Base-by-base conservation (phyloP, 2,888 invertebrate genomes). In the Myopa tessellatipennis region DNA sequence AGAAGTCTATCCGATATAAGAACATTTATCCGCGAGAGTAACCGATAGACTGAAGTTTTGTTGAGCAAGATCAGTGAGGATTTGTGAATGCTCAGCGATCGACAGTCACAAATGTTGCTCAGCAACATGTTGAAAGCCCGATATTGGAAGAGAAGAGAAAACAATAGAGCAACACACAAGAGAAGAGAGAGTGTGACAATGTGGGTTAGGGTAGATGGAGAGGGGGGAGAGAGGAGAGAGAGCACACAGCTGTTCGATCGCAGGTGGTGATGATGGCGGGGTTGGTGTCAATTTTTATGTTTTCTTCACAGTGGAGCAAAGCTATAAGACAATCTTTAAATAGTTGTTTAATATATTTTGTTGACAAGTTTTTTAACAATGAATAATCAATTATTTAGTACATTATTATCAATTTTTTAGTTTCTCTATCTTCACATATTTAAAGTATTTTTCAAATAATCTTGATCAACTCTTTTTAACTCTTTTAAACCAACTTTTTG, bases 11-110 rank as follows among this genome's bases (percentile, higher is more conserved):
- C 52, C 65, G 52, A 7, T 52, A 16, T 14, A 63, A 5, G 8
- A 16, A 63, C 38, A 36, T 18, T 12, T 5, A n/a, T 1, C 38
- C 18, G 4, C 4, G 60, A 68, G 58, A 75, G 75, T 45, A 40
- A 26, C 38, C 60, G 60, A 68, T 40, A 60, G 75, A 75, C 75
- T 75, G 68, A 68, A 69, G 14, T 45, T 6, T 45, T 69, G 68
- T 75, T 75, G 69, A 68, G 60, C 75, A 75, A 75, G 69, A 75
- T 75, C 74, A 75, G 68, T 68, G 68, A 26, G 40, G 26, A 26
- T 26, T 26, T 26, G 26, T 26, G 26, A 26, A 2, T 26, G 26
- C 26, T 26, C 26, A 26, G 26, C 26, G 26, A 26, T 26, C 26
- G 26, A 26, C 26, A 26, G 26, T 26, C 26, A 26, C 26, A 26